Evolutionary conservation across 1,140 invertebrate species (phyloP), one percentile per base, ranked within the genome.

Genomic region (Bombus confusus): DNA sequence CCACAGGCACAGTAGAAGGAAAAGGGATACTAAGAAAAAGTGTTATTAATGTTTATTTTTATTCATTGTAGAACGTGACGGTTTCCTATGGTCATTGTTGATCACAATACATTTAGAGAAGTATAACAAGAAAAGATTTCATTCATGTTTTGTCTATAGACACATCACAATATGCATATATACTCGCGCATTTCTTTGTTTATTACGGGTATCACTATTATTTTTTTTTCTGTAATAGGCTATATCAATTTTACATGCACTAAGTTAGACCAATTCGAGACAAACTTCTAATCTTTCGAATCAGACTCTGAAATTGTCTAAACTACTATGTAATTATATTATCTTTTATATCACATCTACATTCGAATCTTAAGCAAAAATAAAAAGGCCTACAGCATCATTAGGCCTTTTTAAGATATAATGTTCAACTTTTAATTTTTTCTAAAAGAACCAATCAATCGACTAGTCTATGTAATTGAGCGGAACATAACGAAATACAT

Each of bases 401-500:
- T 25, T 82, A 81, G n/a, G 57, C 13, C 74, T 75, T 12, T 69
- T 34, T n/a, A 6, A 31, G 34, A 57, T 41, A 59, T 43, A 47
- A 52, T 22, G 18, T 47, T 79, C 4, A 25, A 52, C 3, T 15
- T 68, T 34, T n/a, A 37, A 52, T 47, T 8, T 41, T 75, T 37
- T 83, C 59, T 68, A 77, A 83, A 52, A 34, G 34, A 39, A 25
- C 15, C 12, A 64, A 25, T 15, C n/a, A 34, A 34, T 81, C 10
- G n/a, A 25, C 28, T 59, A 79, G 43, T 59, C 18, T 79, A 52
- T 74, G 6, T 10, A 79, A 37, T 59, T 43, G 82, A 84, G 39
- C 75, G 75, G 76, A 84, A 84, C 52, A 59, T 79, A 85, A 85
- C 52, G 76, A 85, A 72, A 80, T 64, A 62, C 28, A 12, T 62